Evolutionary conservation across 2,888 invertebrate species (phyloP), one percentile per base, ranked within the genome.

Genomic region (Lithosia quadra): DNA sequence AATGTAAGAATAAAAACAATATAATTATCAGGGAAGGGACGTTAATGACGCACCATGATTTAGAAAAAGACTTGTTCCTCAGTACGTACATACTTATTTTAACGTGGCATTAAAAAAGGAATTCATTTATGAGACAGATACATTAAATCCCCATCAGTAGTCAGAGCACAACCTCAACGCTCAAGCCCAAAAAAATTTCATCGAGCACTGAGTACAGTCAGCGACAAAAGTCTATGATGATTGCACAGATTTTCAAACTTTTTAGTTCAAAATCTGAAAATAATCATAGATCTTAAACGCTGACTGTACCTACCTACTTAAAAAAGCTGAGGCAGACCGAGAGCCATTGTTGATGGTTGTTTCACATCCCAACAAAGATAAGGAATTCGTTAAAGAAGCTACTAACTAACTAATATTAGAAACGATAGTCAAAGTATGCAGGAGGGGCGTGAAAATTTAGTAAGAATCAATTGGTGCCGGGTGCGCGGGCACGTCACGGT

Each of bases 381-480:
- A 73, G 65, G 76, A 78, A 81, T 80, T 82, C 72, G 69, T 68
- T 73, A 64, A 75, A 80, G 78, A 73, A 79, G 67, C 43, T 74
- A 75, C 76, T 78, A 78, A 65, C 79, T 69, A 24, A 70, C 71
- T 75, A 79, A 79, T 77, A 77, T 75, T 73, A 68, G 49, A 69
- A 68, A 68, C 73, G 72, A 79, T 79, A 84, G 83, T 81, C 77
- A 71, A 87, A 89, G 86, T 88, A 91, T 88, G 88, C 89, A 88
- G 87, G 84, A 85, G 87, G 81, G 84, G 88, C 92, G 88, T 91
- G 90, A 91, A 91, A 88, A 84, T 83, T 82, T 78, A 79, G 74
- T 73, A 33, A 74, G 83, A 93, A 94, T 93, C 90, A 89, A 93
- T 94, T 91, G 81, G 90, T 78, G 86, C 74, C 87, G 92, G 90